Percentiles rank a stretch among this genome's conserved stretches.
Conservation (phyloP, 2,113 vertebrate genomes). For the Peromyscus maniculatus region DNA sequence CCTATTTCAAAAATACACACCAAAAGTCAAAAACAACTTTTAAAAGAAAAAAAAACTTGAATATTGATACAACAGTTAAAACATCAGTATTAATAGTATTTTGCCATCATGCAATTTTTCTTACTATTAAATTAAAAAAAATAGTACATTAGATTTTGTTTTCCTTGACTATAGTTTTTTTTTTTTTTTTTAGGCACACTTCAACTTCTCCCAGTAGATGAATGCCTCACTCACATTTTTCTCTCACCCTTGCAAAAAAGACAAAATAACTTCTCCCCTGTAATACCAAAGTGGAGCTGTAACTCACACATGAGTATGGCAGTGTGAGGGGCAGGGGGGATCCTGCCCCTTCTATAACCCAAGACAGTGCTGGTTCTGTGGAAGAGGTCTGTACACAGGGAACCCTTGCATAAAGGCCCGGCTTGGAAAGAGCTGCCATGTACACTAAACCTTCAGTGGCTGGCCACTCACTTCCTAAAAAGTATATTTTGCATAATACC, state of each 20-base stretch:
- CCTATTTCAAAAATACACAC: background rate
- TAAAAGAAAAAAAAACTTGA: background rate
- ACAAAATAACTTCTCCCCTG: background rate
- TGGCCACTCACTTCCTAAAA: conserved; percentile 53
- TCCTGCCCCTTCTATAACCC: background rate
- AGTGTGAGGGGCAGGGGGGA: background rate
- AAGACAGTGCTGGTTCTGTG: background rate
- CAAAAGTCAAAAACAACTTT: background rate
- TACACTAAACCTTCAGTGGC: conserved; percentile 15
- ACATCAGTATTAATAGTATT: conserved; percentile 17
- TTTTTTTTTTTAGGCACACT: background rate
- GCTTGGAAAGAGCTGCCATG: conserved; percentile 52
- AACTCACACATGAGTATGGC: background rate
- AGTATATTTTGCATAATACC: conserved; percentile 60
- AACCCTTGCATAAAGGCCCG: background rate
- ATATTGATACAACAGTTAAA: background rate
- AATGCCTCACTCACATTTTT: background rate
- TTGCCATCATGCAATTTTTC: background rate
- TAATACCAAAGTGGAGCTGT: background rate
- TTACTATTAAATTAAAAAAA: conserved; percentile 6
- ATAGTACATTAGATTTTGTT: background rate
- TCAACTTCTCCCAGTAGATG: background rate
- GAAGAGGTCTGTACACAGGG: conserved; percentile 37
- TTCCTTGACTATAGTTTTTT: background rate
- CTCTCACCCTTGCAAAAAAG: background rate